Evolutionary conservation across 1,140 invertebrate species (phyloP), one percentile per base, ranked within the genome.

Genomic region (Tetramorium parvispinum): DNA sequence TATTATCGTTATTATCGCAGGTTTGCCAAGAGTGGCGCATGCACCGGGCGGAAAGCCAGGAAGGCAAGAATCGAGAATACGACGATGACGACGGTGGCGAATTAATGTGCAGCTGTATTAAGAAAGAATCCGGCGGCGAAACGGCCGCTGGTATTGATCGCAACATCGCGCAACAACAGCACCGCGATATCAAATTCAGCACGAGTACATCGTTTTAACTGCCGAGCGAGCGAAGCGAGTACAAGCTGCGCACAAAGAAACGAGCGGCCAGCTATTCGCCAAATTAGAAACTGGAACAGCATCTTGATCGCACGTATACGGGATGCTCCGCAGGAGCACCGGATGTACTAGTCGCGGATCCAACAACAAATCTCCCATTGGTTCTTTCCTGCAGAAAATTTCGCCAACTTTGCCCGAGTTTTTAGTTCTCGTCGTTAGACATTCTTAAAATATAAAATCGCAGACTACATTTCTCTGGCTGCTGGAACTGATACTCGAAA

Each of bases 201-300:
- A 43, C 46, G 79, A 82, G 51, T 49, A 73, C 68, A 21, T 73
- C 79, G 79, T 73, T 75, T 83, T 49, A 75, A 83, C 68, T 59
- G 66, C 59, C 79, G 66, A 27, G 43, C n/a, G 21, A 51, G 24
- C 43, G 61, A 27, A 49, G 27, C 27, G 61, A 16, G 21, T 21
- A n/a, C n/a, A n/a, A n/a, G 63, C 10, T 8, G 21, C 40, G 27
- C 53, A 75, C 53, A 75, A 75, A 83, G 65, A 75, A 21, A 59
- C 40, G 76, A 21, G 24, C n/a, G 37, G 13, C 16, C 51, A 37
- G 79, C 79, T 82, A 82, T 82, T 82, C 79, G 79, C 53, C 79
- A 59, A 83, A 83, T 83, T 83, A 83, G 79, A 83, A 83, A 83
- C 55, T 83, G 68, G 79, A 83, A 61, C 79, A 59, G 24, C 68